These are phyloP conservation scores for Achatina immaculata DNA, from an alignment of 1,140 invertebrate genomes.

Conservation along the genomic window DNA sequence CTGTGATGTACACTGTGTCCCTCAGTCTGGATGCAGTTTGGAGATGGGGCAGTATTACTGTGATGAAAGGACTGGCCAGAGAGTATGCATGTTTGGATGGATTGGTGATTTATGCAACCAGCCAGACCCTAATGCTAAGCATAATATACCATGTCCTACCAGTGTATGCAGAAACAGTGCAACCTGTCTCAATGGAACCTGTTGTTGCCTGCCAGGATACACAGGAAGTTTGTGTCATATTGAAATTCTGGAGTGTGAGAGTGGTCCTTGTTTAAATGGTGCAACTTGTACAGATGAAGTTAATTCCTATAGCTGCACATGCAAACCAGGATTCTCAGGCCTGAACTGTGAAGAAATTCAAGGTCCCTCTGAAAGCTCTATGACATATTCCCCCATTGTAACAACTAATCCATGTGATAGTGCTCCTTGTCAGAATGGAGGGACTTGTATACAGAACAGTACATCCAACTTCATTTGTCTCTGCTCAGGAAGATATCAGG, in stretches of 20 bases:
- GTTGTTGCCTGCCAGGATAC: slow-evolving; percentile 48
- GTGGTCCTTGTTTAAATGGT: slow-evolving; percentile 83
- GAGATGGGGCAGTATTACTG: slow-evolving; percentile 87
- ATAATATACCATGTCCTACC: slow-evolving; percentile 42
- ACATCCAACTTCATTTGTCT: slow-evolving; percentile 36
- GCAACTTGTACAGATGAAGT: slow-evolving; percentile 83
- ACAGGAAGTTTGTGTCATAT: slow-evolving; percentile 55
- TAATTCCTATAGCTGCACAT: slow-evolving; percentile 45
- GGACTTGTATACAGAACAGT: slow-evolving; percentile 29
- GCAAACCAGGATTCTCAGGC: slow-evolving; percentile 33
- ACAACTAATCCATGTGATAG: slow-evolving; percentile 27
- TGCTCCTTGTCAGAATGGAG: slow-evolving; percentile 37
- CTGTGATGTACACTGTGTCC: slow-evolving; percentile 36
- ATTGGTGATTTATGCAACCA: slow-evolving; percentile 88
- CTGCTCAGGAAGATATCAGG: slow-evolving; percentile 41
- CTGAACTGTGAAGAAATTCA: slow-evolving; percentile 38
- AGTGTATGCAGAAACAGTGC: slow-evolving; percentile 46
- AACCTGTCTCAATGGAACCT: slow-evolving; percentile 40
- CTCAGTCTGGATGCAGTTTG: slow-evolving; percentile 34
- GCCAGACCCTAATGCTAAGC: slow-evolving; percentile 34
- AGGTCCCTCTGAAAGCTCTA: neutral
- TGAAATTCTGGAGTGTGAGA: slow-evolving; percentile 76
- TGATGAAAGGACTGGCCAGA: slow-evolving; percentile 78
- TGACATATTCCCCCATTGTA: neutral
- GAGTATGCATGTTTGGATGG: slow-evolving; percentile 92